Evolutionary conservation across 1,140 invertebrate species (phyloP), one percentile per base, ranked within the genome.

Genomic region (Drosophila trapezifrons): DNA sequence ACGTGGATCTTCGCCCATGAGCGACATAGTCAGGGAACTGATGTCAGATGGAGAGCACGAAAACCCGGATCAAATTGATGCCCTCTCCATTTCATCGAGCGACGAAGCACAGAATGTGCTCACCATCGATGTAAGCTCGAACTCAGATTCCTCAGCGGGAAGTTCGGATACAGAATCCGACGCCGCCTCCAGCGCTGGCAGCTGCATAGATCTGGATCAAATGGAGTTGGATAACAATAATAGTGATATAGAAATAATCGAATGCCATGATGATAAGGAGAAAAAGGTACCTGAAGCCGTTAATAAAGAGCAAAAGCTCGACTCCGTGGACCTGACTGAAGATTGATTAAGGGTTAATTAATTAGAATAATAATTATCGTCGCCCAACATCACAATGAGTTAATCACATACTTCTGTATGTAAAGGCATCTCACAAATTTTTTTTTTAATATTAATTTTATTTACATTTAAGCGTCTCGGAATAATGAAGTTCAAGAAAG

Each of bases 211-310:
- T 13, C n/a, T 86, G 5, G 49, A 67, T 25, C 45, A 63, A 13
- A 27, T 18, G 2, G 38, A 55, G 5, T 46, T 43, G 12, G 15
- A 32, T 38, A 63, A 60, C 12, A 58, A 49, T 35, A 84, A 46
- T 27, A 84, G 80, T 76, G 83, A 87, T 81, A 60, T 81, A 67
- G 78, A 86, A 69, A 65, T 87, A 60, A 64, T 85, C 10, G 69
- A 74, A 49, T 38, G 22, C 12, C 51, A 63, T 32, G 12, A 18
- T 20, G 27, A 69, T 32, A 35, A 15, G 7, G 22, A 54, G 18
- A 6, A 49, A 22, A 40, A 22, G 32, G 20, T 45, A 62, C 15
- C 32, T 40, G 12, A 42, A 45, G 5, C 27, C 12, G 13, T 13
- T 22, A 43, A 43, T 27, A 9, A 29, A 2, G 15, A 42, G n/a